Evolutionary conservation across 2,113 vertebrate species (phyloP), one percentile per base, ranked within the genome.

Genomic region (Paralichthys olivaceus): DNA sequence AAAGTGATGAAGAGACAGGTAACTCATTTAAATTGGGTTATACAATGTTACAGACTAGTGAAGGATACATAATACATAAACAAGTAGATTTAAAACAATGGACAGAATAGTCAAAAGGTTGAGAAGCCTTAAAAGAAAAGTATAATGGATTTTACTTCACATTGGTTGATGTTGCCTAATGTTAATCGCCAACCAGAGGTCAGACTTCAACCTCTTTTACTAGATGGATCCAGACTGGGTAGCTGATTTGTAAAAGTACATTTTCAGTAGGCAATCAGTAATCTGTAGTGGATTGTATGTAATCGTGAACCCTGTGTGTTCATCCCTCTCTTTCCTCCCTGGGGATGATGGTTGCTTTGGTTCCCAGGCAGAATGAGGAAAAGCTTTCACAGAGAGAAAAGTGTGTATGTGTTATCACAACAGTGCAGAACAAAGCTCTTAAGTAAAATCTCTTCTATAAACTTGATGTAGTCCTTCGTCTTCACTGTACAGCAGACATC

Each of bases 321-420:
- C 80, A 81, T 83, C 70, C 61, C 5, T 69, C 54, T 77, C 75
- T 37, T 63, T 72, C 82, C 78, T 89, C 89, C 84, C 88, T 43
- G 23, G 91, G 85, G 88, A 88, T 58, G 69, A 25, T 53, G 71
- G 73, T 80, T 59, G 4, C 37, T 84, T 85, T 81, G 74, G 83
- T 92, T 91, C 92, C 86, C 90, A 93, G 83, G 78, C 72, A 77
- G 60, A 77, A 34, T 5, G 73, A 69, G 61, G 67, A 63, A 55
- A 82, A 75, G 14, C 25, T 69, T 71, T 26, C 34, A 57, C 40
- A 45, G 57, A 29, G 64, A 25, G 34, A 49, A 32, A 63, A 49
- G 37, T 25, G 17, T 20, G 2, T 40, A 23, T 20, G 22, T 34
- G 25, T 28, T 49, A 45, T 63, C 74, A 59, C 43, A 71, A 20